Percentiles rank a stretch among this genome's conserved stretches.
These are phyloP conservation scores for Drosophila nebulosa DNA, from an alignment of 1,140 invertebrate genomes.

Conservation along the genomic window DNA sequence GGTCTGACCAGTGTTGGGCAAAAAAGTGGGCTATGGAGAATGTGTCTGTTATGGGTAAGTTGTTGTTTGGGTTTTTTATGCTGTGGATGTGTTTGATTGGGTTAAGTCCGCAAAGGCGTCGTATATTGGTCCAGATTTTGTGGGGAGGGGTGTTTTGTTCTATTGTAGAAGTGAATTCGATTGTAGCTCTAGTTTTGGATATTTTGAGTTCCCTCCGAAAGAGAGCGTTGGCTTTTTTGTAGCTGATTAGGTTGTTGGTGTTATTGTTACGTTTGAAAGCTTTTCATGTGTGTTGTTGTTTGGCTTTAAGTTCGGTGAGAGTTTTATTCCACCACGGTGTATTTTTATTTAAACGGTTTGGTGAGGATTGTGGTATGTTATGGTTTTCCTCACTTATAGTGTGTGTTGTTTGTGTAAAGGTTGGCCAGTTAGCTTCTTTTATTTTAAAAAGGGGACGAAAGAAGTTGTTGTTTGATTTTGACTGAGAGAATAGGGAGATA, in stretches of 20 bases:
- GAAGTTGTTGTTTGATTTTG: neutral
- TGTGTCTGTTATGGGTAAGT: no score
- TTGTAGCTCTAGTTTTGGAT: neutral
- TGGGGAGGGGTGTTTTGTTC: neutral
- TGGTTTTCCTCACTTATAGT: neutral
- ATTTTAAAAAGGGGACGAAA: neutral
- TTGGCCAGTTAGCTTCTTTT: neutral
- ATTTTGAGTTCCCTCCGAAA: neutral
- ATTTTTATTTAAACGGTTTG: neutral
- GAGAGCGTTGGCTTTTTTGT: neutral
- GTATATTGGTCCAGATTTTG: conserved; percentile 1
- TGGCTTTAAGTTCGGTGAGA: neutral
- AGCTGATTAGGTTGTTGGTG: neutral
- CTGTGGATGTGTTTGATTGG: neutral
- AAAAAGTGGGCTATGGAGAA: no score
- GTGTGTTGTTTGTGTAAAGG: neutral
- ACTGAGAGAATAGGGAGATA: neutral
- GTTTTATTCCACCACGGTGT: conserved; percentile 4
- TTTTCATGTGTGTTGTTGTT: neutral
- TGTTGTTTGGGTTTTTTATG: neutral
- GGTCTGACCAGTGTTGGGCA: neutral
- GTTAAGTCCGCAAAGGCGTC: neutral
- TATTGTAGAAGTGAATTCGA: neutral
- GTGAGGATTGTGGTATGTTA: conserved; percentile 1
- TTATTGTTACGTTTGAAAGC: neutral